Conservation (phyloP, 1,140 invertebrate species). For the Rhyacophila brunnea region DNA sequence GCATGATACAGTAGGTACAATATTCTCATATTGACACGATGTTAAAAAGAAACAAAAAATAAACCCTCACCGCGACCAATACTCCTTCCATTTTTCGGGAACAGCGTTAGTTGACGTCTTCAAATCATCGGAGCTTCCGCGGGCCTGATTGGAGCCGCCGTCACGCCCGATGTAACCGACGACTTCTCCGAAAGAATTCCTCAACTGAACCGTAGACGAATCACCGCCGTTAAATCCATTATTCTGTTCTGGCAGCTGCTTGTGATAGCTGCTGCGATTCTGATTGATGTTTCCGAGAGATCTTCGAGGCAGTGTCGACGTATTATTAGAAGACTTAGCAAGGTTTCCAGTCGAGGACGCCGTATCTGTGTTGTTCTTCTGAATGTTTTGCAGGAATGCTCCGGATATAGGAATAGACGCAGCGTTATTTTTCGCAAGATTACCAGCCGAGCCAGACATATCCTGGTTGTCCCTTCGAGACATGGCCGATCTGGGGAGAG, state of each 20-base stretch:
- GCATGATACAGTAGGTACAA: no score
- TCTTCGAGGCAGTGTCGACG: no score
- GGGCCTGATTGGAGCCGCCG: neutral
- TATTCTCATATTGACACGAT: neutral
- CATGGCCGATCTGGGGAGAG: neutral
- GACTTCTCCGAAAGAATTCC: no score
- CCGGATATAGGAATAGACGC: constrained; percentile 10
- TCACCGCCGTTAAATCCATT: no score
- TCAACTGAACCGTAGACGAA: no score
- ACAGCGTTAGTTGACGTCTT: constrained; percentile 9
- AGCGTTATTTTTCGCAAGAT: neutral
- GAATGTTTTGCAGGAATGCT: constrained; percentile 8
- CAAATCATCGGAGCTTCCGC: neutral
- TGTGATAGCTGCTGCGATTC: no score
- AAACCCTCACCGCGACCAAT: constrained; percentile 47
- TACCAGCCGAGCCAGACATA: neutral
- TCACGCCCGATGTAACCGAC: no score
- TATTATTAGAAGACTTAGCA: neutral
- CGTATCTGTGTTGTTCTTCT: constrained; percentile 3
- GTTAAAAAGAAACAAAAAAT: constrained; percentile 5
- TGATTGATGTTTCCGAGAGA: no score
- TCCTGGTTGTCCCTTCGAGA: neutral
- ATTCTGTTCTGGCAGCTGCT: neutral
- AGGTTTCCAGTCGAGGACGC: neutral
- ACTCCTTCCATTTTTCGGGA: constrained; percentile 45